These are phyloP conservation scores for Syngnathus rostellatus DNA, from an alignment of 2,797 vertebrate species.

Conservation along the genomic window DNA sequence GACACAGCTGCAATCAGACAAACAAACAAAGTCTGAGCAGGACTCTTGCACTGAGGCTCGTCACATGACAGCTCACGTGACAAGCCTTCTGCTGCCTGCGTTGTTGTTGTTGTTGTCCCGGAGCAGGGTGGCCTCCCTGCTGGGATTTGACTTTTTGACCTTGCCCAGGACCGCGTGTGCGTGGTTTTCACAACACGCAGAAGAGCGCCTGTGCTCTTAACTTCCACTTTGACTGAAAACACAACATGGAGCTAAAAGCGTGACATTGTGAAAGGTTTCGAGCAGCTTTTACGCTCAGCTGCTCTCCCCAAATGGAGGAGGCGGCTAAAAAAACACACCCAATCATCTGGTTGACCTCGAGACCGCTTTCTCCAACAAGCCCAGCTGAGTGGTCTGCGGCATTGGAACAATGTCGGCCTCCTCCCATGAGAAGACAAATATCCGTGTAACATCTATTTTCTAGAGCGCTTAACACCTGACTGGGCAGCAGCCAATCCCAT, in stretches of 20 bases:
- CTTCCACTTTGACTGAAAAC: background rate
- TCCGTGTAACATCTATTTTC: too few species aligned
- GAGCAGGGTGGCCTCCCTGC: background rate
- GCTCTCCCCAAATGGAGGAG: too few species aligned
- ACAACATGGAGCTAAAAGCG: background rate
- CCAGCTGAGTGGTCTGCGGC: too few species aligned
- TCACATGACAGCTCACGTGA: background rate
- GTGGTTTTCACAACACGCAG: background rate
- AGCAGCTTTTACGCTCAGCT: background rate
- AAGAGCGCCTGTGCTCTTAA: background rate
- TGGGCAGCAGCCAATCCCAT: too few species aligned
- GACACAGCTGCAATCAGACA: slow-evolving; percentile 77
- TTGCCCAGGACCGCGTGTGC: background rate
- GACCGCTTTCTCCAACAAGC: too few species aligned
- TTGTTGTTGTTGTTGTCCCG: background rate
- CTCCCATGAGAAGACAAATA: too few species aligned
- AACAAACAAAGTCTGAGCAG: background rate
- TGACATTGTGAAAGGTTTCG: slow-evolving; percentile 2
- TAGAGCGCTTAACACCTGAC: too few species aligned
- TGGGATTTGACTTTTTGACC: background rate
- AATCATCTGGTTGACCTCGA: too few species aligned
- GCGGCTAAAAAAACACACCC: too few species aligned
- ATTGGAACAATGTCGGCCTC: too few species aligned
- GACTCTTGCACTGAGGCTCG: background rate
- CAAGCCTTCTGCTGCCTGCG: too few species aligned